Conservation (phyloP, 2,113 vertebrate genomes). For the Nanorana parkeri region DNA sequence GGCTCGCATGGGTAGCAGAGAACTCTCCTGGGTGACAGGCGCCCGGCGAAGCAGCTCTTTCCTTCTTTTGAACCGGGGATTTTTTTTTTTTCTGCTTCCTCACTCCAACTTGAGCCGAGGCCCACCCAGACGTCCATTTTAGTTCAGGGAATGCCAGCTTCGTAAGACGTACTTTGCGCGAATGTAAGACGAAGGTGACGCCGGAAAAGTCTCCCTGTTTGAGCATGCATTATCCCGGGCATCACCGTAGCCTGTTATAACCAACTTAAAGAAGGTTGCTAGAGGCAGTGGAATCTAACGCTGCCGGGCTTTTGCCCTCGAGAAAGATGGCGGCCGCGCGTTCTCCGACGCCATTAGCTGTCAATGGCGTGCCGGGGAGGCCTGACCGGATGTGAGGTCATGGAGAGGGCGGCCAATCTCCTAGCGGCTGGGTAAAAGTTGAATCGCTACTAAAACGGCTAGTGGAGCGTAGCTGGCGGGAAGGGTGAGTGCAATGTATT, state of each 20-base stretch:
- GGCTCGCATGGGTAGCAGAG: no score
- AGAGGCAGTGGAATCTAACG: neutral
- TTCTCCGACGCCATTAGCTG: neutral
- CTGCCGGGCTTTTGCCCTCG: neutral
- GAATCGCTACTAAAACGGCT: neutral
- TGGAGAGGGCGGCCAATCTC: neutral
- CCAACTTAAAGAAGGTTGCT: neutral
- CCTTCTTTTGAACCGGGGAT: neutral
- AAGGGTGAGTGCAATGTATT: neutral
- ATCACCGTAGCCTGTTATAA: no score
- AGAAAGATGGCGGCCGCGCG: neutral
- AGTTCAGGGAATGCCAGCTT: neutral
- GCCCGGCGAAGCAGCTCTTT: neutral
- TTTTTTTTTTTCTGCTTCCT: slow-evolving; percentile 10
- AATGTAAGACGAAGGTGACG: neutral
- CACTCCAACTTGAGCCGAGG: neutral
- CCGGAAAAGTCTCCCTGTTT: neutral
- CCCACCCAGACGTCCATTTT: slow-evolving; percentile 25
- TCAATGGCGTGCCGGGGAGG: neutral
- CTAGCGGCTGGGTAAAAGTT: neutral
- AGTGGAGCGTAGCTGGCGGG: slow-evolving; percentile 11
- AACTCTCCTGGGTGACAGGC: neutral
- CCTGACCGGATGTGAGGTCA: neutral
- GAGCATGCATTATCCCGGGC: no score
- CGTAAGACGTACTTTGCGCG: no score